Evolutionary conservation across 1,140 invertebrate genomes (phyloP).

Genomic region (Drosophila chauvacae): DNA sequence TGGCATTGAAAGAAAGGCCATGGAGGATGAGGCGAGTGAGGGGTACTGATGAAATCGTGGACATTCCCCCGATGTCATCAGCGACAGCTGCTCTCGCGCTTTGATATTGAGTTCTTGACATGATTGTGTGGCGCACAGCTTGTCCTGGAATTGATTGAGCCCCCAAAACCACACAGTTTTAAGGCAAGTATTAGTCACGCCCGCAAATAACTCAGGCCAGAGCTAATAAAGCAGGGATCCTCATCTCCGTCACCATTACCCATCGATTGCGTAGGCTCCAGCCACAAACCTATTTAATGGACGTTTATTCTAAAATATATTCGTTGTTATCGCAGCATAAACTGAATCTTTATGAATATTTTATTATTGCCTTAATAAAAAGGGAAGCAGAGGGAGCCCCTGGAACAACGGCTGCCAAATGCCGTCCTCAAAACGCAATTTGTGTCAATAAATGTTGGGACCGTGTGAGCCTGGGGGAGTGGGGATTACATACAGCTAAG

Average conservation of each 20-base stretch:
- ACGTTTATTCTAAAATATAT: slow-evolving; percentile 63
- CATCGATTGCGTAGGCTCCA: slow-evolving; percentile 13
- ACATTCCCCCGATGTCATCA: slow-evolving; percentile 67
- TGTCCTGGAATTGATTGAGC: slow-evolving; percentile 52
- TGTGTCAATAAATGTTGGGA: slow-evolving; percentile 73
- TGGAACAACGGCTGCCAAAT: slow-evolving; percentile 40
- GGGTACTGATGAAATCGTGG: slow-evolving; percentile 7
- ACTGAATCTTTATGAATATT: slow-evolving; percentile 81
- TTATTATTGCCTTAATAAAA: slow-evolving; percentile 80
- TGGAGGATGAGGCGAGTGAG: neutral
- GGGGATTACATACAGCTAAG: neutral
- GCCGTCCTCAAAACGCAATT: slow-evolving; percentile 70
- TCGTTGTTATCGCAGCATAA: slow-evolving; percentile 58
- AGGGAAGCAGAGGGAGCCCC: slow-evolving; percentile 21
- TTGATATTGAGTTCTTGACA: slow-evolving; percentile 83
- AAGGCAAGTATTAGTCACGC: slow-evolving; percentile 40
- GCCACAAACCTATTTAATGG: slow-evolving; percentile 49
- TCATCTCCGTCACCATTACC: neutral
- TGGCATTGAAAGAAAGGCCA: slow-evolving; percentile 44
- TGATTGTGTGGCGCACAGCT: slow-evolving; percentile 74
- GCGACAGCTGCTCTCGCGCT: slow-evolving; percentile 70
- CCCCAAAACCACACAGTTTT: slow-evolving; percentile 12
- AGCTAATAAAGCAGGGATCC: slow-evolving; percentile 53
- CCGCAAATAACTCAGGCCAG: slow-evolving; percentile 52
- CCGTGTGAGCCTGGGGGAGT: slow-evolving; percentile 10